Evolutionary conservation across 92 coral and sea anemone genomes (phyloP).

Genomic region (Actinostola sp.): DNA sequence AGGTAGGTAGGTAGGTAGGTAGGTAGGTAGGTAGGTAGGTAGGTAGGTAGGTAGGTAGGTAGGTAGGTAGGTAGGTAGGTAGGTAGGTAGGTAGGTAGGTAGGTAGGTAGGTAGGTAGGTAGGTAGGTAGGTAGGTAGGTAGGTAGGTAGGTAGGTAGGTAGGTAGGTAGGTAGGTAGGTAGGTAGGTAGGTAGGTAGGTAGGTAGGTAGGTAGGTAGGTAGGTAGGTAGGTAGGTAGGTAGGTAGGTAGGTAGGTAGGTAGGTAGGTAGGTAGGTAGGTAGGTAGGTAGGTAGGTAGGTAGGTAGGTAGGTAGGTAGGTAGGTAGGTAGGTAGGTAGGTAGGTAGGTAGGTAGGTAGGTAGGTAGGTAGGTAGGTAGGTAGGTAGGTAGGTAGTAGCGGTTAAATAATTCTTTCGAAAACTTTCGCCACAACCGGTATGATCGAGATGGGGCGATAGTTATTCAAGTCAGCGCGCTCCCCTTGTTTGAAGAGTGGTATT

Average conservation of each 20-base stretch:
- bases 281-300: conserved; percentile 13
- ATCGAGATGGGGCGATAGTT: no score
- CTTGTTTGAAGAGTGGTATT: no score
- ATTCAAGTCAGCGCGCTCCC: no score
- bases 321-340: conserved; percentile 10
- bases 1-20: no score
- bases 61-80: neutral
- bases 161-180: neutral
- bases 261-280: conserved; percentile 11
- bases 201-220: conserved; percentile 15
- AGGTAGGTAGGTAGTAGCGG: conserved; percentile 6
- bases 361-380: neutral
- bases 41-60: neutral
- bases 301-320: conserved; percentile 16
- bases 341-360: neutral
- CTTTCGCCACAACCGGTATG: no score
- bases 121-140: neutral
- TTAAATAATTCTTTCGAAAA: no score
- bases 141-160: neutral
- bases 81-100: neutral
- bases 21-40: neutral
- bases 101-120: neutral
- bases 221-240: conserved; percentile 9
- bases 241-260: conserved; percentile 11
- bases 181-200: neutral